Base-by-base conservation (phyloP, 2,113 vertebrate species). In the Thalassarche chlororhynchos region DNA sequence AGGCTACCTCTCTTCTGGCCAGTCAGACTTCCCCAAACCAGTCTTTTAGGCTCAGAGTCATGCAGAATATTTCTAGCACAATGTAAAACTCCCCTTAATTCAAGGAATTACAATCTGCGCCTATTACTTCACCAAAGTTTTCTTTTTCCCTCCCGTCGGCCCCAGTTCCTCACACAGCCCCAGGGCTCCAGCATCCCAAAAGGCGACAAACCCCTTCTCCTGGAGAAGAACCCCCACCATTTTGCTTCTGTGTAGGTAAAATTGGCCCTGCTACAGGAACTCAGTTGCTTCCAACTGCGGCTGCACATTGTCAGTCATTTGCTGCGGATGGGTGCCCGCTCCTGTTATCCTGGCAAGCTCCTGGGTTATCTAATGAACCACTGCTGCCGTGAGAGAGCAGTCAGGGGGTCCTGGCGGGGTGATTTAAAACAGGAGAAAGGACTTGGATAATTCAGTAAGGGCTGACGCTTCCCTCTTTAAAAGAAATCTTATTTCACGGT, bases 401-500 rank as follows among this genome's bases (percentile, higher is more conserved):
- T 44, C 24, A 20, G 54, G 81, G 93, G n/a, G n/a, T 70, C 80
- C 32, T 25, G 57, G 11, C 29, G 51, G 38, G 20, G 44, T 54
- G 94, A 92, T 97, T 98, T 96, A 91, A 42, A 82, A 87, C 60
- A 94, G 87, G 36, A 87, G 78, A 78, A 74, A 82, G 74, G 57
- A 96, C 61, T 49, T 76, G 80, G 80, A 81, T 58, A 92, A 90
- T 92, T 94, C 40, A 18, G 75, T 55, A 84, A 92, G 32, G 81
- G 80, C 51, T 93, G 89, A 93, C 8, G 20, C 58, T 80, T 98
- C 92, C 89, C 85, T 93, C 78, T 96, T 96, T 75, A 96, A 94
- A 97, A 97, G 91, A 98, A 98, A 98, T 95, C 93, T 96, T 95
- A 97, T 98, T 98, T 98, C 96, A 97, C 36, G 84, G 91, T 90